Evolutionary conservation across 2,888 invertebrate species (phyloP), one percentile per base, ranked within the genome.

Genomic region (Aethes cnicana): DNA sequence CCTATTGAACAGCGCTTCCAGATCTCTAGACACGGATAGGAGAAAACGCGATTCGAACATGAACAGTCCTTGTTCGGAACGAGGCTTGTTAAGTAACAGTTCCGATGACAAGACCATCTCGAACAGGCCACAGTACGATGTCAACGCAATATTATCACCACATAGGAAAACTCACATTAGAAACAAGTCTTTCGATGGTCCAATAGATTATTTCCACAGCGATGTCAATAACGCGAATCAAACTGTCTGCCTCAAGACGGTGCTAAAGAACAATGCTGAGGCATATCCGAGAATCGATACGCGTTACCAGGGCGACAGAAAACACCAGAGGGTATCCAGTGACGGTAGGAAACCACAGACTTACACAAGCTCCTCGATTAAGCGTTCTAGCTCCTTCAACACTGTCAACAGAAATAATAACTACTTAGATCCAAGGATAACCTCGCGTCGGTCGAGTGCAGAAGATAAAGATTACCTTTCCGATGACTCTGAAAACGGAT

Each of bases 351-450:
- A 76, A 54, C 70, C 71, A 4, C 23, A 23, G 7, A 12, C 66
- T 50, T 72, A 65, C 25, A 61, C 71, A 18, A 70, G 64, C 55
- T 61, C 77, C 1, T 91, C 92, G 0, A 92, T 94, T 52, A 90
- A 92, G 64, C 88, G 94, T 12, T 94, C 94, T 2, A 94, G 93
- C 66, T 94, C 94, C 6, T 94, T 94, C 68, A 90, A 76, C 54
- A 87, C 85, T 1, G 90, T 92, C 68, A 78, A 87, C 62, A 80
- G 81, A 63, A 84, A 85, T 55, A 85, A 86, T 43, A 89, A 89
- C 49, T 81, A 79, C 36, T 58, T 87, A 2, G 87, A 88, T 14
- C 66, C 65, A 14, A 72, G 81, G 52, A 54, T 81, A 4, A 68
- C 59, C 0, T 74, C 76, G 0, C 68, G 87, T 43, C 63, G 86